A percentile compares a stretch with the other conserved stretches of the same genome.
Evolutionary conservation across 2,888 invertebrate species (phyloP).

Genomic region (Macaria liturata): DNA sequence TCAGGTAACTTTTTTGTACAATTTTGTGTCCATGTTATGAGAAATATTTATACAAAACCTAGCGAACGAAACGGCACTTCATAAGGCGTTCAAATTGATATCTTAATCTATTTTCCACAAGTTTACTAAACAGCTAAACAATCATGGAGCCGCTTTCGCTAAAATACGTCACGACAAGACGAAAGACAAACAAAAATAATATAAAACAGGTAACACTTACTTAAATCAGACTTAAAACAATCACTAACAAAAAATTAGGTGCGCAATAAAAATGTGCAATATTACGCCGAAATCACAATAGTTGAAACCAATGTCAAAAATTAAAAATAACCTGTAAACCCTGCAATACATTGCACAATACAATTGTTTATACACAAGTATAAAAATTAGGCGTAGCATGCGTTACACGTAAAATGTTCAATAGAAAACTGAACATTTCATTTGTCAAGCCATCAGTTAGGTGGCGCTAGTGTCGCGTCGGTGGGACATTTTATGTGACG

Average conservation of each 20-base stretch:
- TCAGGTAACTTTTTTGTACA: constrained; percentile 78
- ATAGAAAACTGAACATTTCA: too few species aligned
- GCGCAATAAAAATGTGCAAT: constrained; percentile 65
- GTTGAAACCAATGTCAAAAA: constrained; percentile 23
- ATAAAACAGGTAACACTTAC: constrained; percentile 70
- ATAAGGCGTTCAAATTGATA: constrained; percentile 21
- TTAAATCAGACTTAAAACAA: constrained; percentile 73
- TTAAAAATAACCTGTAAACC: constrained; percentile 19
- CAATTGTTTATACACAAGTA: constrained; percentile 6
- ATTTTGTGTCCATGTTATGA: constrained; percentile 29
- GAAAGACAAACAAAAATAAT: constrained; percentile 48
- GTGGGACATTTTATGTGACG: too few species aligned
- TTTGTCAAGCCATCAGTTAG: too few species aligned
- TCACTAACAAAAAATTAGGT: constrained; percentile 67
- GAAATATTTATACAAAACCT: constrained; percentile 27
- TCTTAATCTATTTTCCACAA: not conserved
- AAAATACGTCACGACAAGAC: too few species aligned
- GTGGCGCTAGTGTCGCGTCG: too few species aligned
- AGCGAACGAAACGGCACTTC: constrained; percentile 32
- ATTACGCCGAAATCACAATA: constrained; percentile 30
- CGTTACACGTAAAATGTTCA: not conserved
- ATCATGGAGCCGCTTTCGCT: constrained; percentile 13
- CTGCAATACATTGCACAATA: constrained; percentile 28
- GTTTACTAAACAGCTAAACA: constrained; percentile 1
- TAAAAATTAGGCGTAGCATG: not conserved